phyloP scores from a whole-genome alignment of 1,140 invertebrate species.

The Trichogramma pretiosum region DNA sequence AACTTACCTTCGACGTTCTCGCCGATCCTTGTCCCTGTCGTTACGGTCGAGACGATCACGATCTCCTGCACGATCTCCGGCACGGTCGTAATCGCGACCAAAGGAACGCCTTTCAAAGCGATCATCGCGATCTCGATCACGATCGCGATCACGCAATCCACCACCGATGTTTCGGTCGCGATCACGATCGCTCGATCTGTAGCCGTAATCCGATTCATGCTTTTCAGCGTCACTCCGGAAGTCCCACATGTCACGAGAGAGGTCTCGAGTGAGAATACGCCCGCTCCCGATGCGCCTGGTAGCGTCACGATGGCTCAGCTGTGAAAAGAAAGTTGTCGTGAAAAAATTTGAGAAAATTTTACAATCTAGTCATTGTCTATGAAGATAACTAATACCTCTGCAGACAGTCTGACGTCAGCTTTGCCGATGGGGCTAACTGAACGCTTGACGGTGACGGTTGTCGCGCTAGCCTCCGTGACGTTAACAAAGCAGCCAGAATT shows the following conservation, averaged over 20 bases:
- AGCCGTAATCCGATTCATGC: slow-evolving; percentile 37
- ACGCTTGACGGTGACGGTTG: slow-evolving; percentile 34
- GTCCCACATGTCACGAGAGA: slow-evolving; percentile 58
- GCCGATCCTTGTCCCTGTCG: slow-evolving; percentile 37
- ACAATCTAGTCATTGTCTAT: not conserved
- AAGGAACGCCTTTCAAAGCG: slow-evolving; percentile 14
- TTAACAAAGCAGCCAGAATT: slow-evolving; percentile 71
- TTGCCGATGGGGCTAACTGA: slow-evolving; percentile 49
- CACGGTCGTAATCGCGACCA: slow-evolving; percentile 21
- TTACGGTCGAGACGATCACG: slow-evolving; percentile 30
- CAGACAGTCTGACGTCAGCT: slow-evolving; percentile 29
- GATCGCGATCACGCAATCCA: slow-evolving; percentile 18
- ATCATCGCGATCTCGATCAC: slow-evolving; percentile 12
- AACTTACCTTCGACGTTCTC: slow-evolving; percentile 32
- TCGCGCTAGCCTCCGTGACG: slow-evolving; percentile 38
- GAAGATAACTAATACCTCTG: not conserved
- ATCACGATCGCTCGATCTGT: slow-evolving; percentile 30
- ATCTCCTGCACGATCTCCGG: slow-evolving; percentile 24
- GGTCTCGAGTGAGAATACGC: slow-evolving; percentile 61
- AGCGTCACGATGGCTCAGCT: slow-evolving; percentile 43
- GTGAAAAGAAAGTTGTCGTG: slow-evolving; percentile 8
- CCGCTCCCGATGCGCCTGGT: slow-evolving; percentile 68
- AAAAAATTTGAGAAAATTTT: no score
- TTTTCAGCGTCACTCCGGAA: slow-evolving; percentile 44
- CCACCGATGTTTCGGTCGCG: slow-evolving; percentile 31